phyloP scores from a whole-genome alignment of 1,140 invertebrate species.

The Aphaenogaster ashmeadi region DNA sequence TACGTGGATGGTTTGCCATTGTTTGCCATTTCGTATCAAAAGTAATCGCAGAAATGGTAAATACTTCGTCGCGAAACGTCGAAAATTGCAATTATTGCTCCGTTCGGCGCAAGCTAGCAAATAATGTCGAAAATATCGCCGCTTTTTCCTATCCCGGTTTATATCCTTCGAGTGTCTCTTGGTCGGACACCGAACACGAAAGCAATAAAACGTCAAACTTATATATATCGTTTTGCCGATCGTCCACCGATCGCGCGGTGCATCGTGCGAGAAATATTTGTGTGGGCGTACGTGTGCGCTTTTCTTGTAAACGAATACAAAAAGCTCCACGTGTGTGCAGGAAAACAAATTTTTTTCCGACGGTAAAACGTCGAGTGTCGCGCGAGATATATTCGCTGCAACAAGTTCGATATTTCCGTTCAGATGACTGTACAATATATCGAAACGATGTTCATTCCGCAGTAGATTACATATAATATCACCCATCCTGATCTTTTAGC shows the following conservation, averaged over 20 bases:
- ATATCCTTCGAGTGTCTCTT: slow-evolving; percentile 42
- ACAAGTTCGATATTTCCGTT: slow-evolving; percentile 50
- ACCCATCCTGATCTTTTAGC: neutral
- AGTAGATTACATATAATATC: slow-evolving; percentile 1
- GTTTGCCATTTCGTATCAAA: neutral
- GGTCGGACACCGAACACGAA: slow-evolving; percentile 7
- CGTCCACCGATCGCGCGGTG: slow-evolving; percentile 22
- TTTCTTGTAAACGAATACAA: neutral
- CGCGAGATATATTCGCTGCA: slow-evolving; percentile 24
- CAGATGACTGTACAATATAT: neutral
- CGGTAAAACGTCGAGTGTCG: neutral
- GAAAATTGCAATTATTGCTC: slow-evolving; percentile 10
- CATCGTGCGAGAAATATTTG: slow-evolving; percentile 15
- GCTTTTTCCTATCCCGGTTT: slow-evolving; percentile 33
- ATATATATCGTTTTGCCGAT: slow-evolving; percentile 46
- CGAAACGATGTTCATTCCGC: neutral
- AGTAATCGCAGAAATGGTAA: slow-evolving; percentile 30
- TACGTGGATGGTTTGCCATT: neutral
- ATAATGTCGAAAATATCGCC: slow-evolving; percentile 24
- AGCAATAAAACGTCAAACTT: slow-evolving; percentile 52
- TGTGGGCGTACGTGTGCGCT: neutral
- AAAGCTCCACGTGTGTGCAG: neutral
- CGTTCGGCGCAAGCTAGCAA: neutral
- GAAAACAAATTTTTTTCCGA: slow-evolving; percentile 44
- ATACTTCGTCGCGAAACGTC: neutral